These are phyloP conservation scores for Hirtodrosophila trivittata DNA, from an alignment of 2,888 invertebrate species.

Conservation along the genomic window DNA sequence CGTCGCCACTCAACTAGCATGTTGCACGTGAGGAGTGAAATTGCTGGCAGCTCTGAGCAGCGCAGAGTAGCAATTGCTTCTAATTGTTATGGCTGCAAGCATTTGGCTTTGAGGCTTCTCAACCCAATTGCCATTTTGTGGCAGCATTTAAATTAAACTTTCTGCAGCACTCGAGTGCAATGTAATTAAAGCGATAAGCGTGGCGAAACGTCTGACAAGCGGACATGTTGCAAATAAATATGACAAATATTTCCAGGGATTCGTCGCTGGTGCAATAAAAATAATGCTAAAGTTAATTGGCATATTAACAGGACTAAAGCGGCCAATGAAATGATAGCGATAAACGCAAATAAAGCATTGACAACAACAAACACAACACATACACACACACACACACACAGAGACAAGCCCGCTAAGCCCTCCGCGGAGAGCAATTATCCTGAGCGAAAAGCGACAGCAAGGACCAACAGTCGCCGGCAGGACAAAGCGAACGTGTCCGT, in stretches of 20 bases:
- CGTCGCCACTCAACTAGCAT: conserved; percentile 38
- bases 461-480: conserved; percentile 22
- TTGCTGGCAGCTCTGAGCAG: conserved; percentile 48
- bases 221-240: conserved; percentile 31
- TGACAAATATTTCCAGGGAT: conserved; percentile 52
- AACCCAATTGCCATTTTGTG: conserved; percentile 38
- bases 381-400: conserved; percentile 9
- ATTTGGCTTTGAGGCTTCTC: conserved; percentile 31
- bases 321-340: conserved; percentile 62
- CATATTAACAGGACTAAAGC: conserved; percentile 64
- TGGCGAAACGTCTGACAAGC: conserved; percentile 28
- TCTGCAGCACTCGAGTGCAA: conserved; percentile 41
- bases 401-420: conserved; percentile 51
- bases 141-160: conserved; percentile 53
- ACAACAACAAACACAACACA: conserved; percentile 42
- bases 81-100: conserved; percentile 66
- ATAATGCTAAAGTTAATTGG: conserved; percentile 75
- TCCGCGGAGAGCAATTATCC: conserved; percentile 71
- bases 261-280: conserved; percentile 52
- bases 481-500: conserved; percentile 40
- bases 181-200: conserved; percentile 60
- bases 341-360: conserved; percentile 68
- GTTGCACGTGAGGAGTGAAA: conserved; percentile 67
- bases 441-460: conserved; percentile 43
- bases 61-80: conserved; percentile 69